Base-by-base conservation (phyloP, 2,113 vertebrate genomes). In the Setophaga coronata region DNA sequence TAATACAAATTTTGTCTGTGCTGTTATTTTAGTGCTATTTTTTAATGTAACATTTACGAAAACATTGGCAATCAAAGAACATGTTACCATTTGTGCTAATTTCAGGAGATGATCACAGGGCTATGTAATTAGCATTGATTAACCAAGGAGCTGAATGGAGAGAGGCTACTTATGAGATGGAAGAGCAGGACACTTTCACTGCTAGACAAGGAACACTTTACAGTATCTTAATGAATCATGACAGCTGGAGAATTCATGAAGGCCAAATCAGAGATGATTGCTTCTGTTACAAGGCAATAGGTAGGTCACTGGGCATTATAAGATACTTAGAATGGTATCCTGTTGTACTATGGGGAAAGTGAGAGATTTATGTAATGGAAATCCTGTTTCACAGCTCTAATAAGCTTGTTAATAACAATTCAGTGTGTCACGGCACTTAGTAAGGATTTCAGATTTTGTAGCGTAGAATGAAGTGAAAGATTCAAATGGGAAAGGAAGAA, bases 91-190 rank as follows among this genome's bases (percentile, higher is more conserved):
- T 94, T 95, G 90, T 92, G 84, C 91, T 87, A 80, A 82, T 97
- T 97, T 97, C 78, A 81, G 95, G 87, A 94, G 93, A 93, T 95
- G 89, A 97, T 97, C 95, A 91, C 43, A 96, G 67, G 93, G 66
- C 71, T 97, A 62, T 96, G 91, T 95, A 97, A 96, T 98, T 97
- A 97, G 81, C 93, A 95, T 95, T 96, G 94, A 98, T 98, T 97
- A 97, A 97, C 95, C 88, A 87, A 97, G 97, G 84, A 97, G 84
- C 79, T 97, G 88, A 95, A 78, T 90, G 53, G 74, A 88, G 88
- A 96, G 69, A 89, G 79, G 93, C 71, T 92, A 94, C 92, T 97
- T 97, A 91, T 7, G 91, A 96, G 89, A 88, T 89, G 87, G 87
- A 77, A 83, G 77, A 94, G 92, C 76, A 58, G 45, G 87, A 74